Conservation (phyloP, 2,113 vertebrate species). For the Anguilla japonica region DNA sequence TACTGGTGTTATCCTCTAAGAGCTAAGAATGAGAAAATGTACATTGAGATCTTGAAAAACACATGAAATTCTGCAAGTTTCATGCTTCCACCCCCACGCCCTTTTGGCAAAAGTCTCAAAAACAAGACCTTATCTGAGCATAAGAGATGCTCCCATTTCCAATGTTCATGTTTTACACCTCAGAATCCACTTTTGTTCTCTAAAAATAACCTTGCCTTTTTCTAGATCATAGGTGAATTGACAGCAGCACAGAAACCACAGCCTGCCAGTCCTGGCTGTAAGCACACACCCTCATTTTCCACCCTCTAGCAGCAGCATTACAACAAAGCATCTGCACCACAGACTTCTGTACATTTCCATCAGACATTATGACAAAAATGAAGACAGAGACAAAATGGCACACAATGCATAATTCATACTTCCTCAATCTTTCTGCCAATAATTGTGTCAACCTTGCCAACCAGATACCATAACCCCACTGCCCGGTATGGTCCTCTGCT, state of each 20-base stretch:
- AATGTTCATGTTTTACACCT: background rate
- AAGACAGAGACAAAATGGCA: background rate
- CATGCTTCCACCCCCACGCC: background rate
- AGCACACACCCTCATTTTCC: background rate
- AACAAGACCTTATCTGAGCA: background rate
- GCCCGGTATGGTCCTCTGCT: background rate
- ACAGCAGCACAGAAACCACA: constrained; percentile 8
- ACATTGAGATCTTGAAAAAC: background rate
- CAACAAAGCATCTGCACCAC: background rate
- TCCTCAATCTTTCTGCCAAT: background rate
- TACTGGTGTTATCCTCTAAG: background rate
- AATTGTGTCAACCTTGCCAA: background rate
- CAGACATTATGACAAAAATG: background rate
- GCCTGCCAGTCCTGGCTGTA: background rate
- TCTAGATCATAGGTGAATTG: background rate
- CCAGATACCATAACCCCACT: background rate
- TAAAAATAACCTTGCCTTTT: background rate
- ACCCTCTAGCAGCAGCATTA: background rate
- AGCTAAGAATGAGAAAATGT: background rate
- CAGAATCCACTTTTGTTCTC: background rate
- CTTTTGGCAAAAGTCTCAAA: background rate
- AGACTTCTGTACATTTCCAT: background rate
- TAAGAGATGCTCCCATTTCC: background rate
- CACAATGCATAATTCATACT: background rate
- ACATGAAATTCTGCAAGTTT: background rate